Conservation (phyloP, 2,888 invertebrate species). For the Monochamus alternatus region DNA sequence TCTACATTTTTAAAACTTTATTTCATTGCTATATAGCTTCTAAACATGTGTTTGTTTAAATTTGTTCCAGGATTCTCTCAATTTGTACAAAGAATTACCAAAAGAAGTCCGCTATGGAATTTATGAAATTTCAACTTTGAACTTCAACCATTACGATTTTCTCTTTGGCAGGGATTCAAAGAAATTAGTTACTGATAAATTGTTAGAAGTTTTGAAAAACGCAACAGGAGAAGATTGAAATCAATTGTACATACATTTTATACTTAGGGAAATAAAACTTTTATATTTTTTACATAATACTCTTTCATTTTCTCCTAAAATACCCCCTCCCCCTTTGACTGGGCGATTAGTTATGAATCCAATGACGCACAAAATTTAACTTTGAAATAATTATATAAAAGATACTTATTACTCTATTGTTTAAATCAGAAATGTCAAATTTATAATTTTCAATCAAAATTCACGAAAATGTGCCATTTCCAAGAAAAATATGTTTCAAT, state of each 20-base stretch:
- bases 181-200: constrained; percentile 60
- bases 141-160: constrained; percentile 69
- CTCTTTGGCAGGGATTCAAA: constrained; percentile 66
- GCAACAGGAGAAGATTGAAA: constrained; percentile 43
- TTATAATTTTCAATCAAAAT: too few relatives aligned
- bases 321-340: too few relatives aligned
- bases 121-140: constrained; percentile 62
- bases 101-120: constrained; percentile 62
- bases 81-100: constrained; percentile 64
- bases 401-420: too few relatives aligned
- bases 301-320: too few relatives aligned
- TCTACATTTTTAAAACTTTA: too few relatives aligned
- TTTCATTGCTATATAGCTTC: too few relatives aligned
- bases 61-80: constrained; percentile 66
- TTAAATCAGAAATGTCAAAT: too few relatives aligned
- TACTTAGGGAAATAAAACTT: not conserved
- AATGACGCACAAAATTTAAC: too few relatives aligned
- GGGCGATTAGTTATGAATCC: too few relatives aligned
- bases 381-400: too few relatives aligned
- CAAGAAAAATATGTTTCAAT: too few relatives aligned
- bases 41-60: not conserved
- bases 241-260: not conserved
- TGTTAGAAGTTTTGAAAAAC: constrained; percentile 60
- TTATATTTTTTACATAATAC: not conserved
- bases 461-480: too few relatives aligned